phyloP scores from a whole-genome alignment of 2,797 vertebrate species.

The Propithecus deckenii region DNA sequence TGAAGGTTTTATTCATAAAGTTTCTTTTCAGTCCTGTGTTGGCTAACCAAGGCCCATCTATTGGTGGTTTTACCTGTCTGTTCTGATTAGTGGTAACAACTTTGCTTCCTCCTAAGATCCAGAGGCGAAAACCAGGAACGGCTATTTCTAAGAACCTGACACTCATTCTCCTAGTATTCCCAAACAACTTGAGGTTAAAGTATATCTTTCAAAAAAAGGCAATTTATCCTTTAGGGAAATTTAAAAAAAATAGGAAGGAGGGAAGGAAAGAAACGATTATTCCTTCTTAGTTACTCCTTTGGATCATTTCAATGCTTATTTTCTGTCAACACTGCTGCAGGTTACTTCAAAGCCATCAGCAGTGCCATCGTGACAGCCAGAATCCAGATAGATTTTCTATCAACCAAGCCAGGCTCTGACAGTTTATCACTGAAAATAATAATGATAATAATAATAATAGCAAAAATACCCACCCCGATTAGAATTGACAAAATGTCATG shows the following conservation, averaged over 20 bases:
- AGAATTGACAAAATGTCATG: constrained; percentile 78
- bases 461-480: constrained; percentile 31
- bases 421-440: constrained; percentile 78
- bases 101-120: background rate
- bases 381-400: constrained; percentile 62
- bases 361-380: background rate
- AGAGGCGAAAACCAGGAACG: background rate
- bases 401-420: constrained; percentile 25
- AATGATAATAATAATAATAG: constrained; percentile 60
- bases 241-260: background rate
- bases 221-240: background rate
- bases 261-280: background rate
- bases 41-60: background rate
- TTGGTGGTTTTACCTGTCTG: background rate
- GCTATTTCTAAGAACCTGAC: background rate
- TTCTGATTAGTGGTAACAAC: background rate
- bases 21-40: background rate
- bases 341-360: constrained; percentile 47
- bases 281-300: constrained; percentile 9
- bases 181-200: background rate
- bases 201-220: background rate
- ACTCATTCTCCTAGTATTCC: background rate
- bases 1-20: background rate
- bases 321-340: background rate
- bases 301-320: constrained; percentile 27